Base-by-base conservation (phyloP, 2,888 invertebrate species). In the Torymus aiolomorphi region DNA sequence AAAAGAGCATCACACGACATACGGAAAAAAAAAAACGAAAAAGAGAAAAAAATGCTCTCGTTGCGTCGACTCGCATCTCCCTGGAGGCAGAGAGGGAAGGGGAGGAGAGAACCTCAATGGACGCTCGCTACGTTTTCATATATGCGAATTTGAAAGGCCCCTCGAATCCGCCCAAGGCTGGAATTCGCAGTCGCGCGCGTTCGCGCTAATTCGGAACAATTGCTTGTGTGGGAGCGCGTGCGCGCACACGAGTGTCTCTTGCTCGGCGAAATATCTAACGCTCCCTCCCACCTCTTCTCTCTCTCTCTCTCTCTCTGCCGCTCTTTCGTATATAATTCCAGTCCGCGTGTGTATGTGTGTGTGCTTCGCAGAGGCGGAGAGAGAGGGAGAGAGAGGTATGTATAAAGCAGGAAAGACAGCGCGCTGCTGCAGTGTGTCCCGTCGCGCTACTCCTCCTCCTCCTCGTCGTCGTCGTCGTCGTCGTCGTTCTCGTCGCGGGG, bases 401-500 rank as follows among this genome's bases (percentile, higher is more conserved):
- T n/a, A n/a, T 42, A 59, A 71, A 73, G 73, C 54, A 63, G 24
- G 56, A 42, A 67, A 54, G 24, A 59, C 52, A 54, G 56, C 63
- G 18, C 20, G 51, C 62, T 12, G 18, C 65, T 12, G 31, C 65
- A 51, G 59, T 56, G 51, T 62, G 56, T 54, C 72, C 18, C 18
- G 49, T 42, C 42, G 42, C 8, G 8, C 42, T 42, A 42, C 42
- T 42, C 42, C 42, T 42, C 42, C 42, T 42, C 42, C 42, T 42
- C 42, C 8, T 42, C 8, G 42, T 42, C 42, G 42, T 42, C 42
- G 42, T 2, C 61, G 16, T 54, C 16, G 59, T 31, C 12, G 49
- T 20, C 20, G 1, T 20, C 20, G 20, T 20, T n/a, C n/a, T n/a
- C 20, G 20, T 16, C 84, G 42, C 42, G 83, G 84, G 84, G 85